Evolutionary conservation across 2,797 vertebrate species (phyloP).

Genomic region (Eleutherodactylus coqui): DNA sequence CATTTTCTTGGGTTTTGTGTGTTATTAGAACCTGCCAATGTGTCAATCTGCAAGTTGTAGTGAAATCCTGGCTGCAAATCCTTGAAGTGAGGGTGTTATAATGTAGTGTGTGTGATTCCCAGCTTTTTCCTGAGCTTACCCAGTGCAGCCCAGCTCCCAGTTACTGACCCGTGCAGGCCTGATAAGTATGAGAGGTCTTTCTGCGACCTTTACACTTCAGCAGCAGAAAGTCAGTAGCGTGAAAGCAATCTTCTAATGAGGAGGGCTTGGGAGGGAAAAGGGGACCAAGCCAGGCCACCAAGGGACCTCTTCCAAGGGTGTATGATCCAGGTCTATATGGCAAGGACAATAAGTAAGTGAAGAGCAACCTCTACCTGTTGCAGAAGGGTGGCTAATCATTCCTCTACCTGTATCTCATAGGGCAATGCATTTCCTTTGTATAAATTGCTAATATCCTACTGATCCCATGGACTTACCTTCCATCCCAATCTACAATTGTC

Average conservation of each 20-base stretch:
- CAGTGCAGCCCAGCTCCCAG: slow-evolving; percentile 31
- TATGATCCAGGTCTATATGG: slow-evolving; percentile 25
- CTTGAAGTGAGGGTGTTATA: slow-evolving; percentile 30
- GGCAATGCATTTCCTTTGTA: background rate
- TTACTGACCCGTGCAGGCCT: slow-evolving; percentile 37
- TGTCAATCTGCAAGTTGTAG: slow-evolving; percentile 41
- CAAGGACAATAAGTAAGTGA: slow-evolving; percentile 59
- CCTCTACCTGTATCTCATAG: background rate
- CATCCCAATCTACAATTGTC: background rate
- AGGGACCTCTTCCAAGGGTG: slow-evolving; percentile 50
- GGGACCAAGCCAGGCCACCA: slow-evolving; percentile 45
- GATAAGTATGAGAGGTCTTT: background rate
- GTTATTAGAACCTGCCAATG: slow-evolving; percentile 39
- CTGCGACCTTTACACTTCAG: slow-evolving; percentile 45
- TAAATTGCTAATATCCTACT: background rate
- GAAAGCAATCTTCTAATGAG: slow-evolving; percentile 60
- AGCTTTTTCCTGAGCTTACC: slow-evolving; percentile 43
- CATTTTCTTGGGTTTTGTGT: slow-evolving; percentile 27
- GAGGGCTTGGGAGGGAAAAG: slow-evolving; percentile 44
- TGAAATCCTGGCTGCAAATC: slow-evolving; percentile 42
- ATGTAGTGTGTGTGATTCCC: slow-evolving; percentile 36
- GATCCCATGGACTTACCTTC: background rate
- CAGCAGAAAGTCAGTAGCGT: slow-evolving; percentile 29
- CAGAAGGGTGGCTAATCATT: slow-evolving; percentile 12
- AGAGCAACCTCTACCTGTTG: slow-evolving; percentile 48